These are phyloP conservation scores for Magallana nippona DNA, from an alignment of 2,888 invertebrate species.

Conservation along the genomic window DNA sequence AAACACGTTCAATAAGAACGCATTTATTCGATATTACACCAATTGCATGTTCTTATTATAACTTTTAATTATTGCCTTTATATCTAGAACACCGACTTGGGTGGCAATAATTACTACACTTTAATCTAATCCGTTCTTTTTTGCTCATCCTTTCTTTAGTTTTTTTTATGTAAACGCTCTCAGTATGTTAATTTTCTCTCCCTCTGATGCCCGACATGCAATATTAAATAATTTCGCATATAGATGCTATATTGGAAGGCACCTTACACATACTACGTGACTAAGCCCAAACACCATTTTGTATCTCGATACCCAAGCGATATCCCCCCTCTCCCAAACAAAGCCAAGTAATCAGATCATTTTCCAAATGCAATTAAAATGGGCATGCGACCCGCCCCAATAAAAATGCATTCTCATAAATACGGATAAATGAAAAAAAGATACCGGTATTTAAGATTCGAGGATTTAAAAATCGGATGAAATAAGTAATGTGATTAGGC, in stretches of 20 bases:
- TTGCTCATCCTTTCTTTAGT: no score
- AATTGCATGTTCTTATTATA: no score
- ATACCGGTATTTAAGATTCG: background rate
- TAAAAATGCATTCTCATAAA: slow-evolving; percentile 7
- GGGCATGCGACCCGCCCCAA: background rate
- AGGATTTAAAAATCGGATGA: no score
- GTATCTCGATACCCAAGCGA: no score
- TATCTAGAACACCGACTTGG: no score
- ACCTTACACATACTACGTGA: background rate
- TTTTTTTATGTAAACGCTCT: no score
- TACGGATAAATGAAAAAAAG: background rate
- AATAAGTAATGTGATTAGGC: no score
- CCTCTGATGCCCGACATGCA: background rate
- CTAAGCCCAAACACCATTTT: background rate
- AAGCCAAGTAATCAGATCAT: background rate
- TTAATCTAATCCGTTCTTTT: no score
- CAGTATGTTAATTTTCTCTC: background rate
- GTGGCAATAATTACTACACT: no score
- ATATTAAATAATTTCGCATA: background rate
- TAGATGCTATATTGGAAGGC: background rate
- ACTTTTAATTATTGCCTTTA: no score
- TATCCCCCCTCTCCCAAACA: background rate
- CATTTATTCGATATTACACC: no score
- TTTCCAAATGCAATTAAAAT: slow-evolving; percentile 30
- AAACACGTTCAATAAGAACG: no score